Conservation (phyloP, 2,888 invertebrate genomes). For the Cinara cedri region DNA sequence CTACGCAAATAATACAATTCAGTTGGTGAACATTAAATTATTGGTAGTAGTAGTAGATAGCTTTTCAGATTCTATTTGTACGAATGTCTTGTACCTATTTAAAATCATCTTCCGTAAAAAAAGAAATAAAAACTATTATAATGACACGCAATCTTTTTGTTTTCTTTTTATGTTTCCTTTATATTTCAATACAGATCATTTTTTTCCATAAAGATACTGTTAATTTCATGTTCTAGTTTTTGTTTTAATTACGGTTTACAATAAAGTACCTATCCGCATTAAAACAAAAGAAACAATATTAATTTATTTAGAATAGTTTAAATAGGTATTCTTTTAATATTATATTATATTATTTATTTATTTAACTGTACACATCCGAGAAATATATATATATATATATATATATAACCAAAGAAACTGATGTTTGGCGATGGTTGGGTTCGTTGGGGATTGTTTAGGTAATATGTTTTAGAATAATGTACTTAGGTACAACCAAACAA, state of each 20-base stretch:
- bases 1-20: no score
- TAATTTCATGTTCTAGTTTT: conserved; percentile 23
- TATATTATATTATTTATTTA: conserved; percentile 1
- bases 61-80: conserved; percentile 1
- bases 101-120: conserved; percentile 38
- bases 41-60: no score
- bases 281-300: background rate
- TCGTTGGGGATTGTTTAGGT: no score
- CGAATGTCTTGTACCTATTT: background rate
- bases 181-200: conserved; percentile 10
- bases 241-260: conserved; percentile 24
- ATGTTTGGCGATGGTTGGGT: background rate
- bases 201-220: conserved; percentile 38
- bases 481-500: background rate
- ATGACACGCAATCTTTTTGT: conserved; percentile 21
- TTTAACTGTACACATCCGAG: no score
- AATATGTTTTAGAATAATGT: background rate
- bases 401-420: no score
- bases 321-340: no score
- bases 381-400: no score
- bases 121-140: conserved; percentile 28
- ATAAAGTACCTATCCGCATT: background rate
- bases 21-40: no score
- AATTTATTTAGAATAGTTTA: background rate
- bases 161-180: conserved; percentile 30